Percentiles rank a stretch among this genome's conserved stretches.
Conservation (phyloP, 1,140 invertebrate species). For the Gryllus bimaculatus region DNA sequence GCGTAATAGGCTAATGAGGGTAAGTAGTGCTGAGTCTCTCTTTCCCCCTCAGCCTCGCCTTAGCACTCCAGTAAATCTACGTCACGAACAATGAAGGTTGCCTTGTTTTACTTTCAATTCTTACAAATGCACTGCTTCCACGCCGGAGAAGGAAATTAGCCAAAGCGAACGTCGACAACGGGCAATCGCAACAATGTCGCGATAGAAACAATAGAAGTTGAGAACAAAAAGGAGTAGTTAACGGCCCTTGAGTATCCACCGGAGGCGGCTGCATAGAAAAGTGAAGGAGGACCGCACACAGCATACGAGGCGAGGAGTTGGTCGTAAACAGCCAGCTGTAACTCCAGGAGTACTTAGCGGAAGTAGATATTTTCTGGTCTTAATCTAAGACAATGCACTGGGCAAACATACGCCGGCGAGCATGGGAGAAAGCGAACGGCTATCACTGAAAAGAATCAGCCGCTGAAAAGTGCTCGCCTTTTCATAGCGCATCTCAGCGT, state of each 20-base stretch:
- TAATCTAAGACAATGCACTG: neutral
- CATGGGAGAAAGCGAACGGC: no score
- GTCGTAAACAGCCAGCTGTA: neutral
- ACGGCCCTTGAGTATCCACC: neutral
- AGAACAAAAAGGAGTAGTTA: neutral
- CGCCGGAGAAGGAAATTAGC: neutral
- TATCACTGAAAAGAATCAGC: no score
- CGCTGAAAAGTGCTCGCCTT: neutral
- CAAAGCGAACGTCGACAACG: neutral
- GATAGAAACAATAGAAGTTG: slow-evolving; percentile 12
- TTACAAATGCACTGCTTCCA: neutral
- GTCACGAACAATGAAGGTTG: neutral
- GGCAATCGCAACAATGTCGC: neutral
- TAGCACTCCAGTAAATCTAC: slow-evolving; percentile 1
- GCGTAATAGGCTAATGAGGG: neutral
- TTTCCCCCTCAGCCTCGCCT: neutral
- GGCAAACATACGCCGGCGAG: neutral
- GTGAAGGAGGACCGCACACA: neutral
- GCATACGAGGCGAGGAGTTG: no score
- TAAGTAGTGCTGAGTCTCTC: neutral
- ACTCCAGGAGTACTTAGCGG: neutral
- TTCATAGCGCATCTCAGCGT: neutral
- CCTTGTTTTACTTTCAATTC: slow-evolving; percentile 5
- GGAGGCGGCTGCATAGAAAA: neutral
- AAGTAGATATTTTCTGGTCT: neutral